Percentiles rank a stretch among this genome's conserved stretches.
Conservation (phyloP, 2,113 vertebrate genomes). For the Entelurus aequoreus region DNA sequence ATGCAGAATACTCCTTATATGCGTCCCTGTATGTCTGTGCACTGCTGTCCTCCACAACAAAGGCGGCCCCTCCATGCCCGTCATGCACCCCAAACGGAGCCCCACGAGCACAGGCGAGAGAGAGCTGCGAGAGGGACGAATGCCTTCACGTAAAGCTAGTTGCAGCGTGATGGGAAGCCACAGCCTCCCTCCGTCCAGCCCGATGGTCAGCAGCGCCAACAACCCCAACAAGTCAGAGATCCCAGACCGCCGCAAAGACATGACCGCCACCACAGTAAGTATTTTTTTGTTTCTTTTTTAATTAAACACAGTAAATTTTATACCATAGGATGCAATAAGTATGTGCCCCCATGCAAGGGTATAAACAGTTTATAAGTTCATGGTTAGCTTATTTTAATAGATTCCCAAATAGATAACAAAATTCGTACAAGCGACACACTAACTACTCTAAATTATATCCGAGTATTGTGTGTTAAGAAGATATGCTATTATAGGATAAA, state of each 20-base stretch:
- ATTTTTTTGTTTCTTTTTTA: not conserved
- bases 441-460: too few species aligned
- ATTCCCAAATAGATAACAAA: too few species aligned
- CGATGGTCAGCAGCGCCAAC: constrained; percentile 93
- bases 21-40: constrained; percentile 54
- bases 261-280: constrained; percentile 81
- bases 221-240: constrained; percentile 94
- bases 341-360: too few species aligned
- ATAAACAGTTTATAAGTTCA: too few species aligned
- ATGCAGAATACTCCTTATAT: constrained; percentile 58
- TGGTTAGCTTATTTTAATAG: too few species aligned
- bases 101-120: constrained; percentile 82
- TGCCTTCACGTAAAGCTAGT: constrained; percentile 82
- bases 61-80: constrained; percentile 85
- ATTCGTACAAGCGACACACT: too few species aligned
- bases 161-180: constrained; percentile 80
- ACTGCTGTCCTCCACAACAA: constrained; percentile 62
- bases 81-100: constrained; percentile 87
- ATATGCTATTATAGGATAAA: too few species aligned
- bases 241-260: constrained; percentile 87
- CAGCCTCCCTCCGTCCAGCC: constrained; percentile 86
- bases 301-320: not conserved
- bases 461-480: too few species aligned
- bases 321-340: too few species aligned
- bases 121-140: constrained; percentile 83